phyloP scores from a whole-genome alignment of 2,113 vertebrate species.

The Coturnix japonica region DNA sequence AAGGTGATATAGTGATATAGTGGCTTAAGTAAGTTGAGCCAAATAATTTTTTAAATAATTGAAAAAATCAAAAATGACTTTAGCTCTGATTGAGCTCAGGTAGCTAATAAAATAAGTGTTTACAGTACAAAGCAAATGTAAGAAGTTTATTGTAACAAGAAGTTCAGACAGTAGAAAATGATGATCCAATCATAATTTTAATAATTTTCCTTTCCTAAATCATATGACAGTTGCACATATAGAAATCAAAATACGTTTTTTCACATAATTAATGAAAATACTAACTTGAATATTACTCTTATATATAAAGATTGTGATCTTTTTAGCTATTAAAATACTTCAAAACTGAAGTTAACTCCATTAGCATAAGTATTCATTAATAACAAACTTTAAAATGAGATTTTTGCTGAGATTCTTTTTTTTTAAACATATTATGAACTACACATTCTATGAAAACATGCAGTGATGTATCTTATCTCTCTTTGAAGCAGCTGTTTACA shows the following conservation, averaged over 20 bases:
- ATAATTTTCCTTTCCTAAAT: background rate
- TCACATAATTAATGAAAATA: background rate
- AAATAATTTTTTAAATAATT: background rate
- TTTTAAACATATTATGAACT: background rate
- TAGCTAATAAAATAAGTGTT: background rate
- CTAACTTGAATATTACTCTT: background rate
- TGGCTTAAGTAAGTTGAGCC: background rate
- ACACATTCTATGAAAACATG: background rate
- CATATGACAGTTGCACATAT: background rate
- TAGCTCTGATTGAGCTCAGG: background rate
- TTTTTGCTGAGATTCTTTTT: background rate
- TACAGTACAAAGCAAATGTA: background rate
- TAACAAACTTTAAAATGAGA: background rate
- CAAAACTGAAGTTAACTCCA: background rate
- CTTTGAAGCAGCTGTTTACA: background rate
- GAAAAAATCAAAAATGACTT: slow-evolving; percentile 12
- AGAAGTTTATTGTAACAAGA: background rate
- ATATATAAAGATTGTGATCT: background rate
- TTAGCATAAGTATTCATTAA: background rate
- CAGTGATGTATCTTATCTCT: background rate
- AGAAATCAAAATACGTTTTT: background rate
- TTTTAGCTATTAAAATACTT: background rate
- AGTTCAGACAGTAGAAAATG: background rate
- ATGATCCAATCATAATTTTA: background rate
- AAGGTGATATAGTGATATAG: background rate